Base-by-base conservation (phyloP, 2,888 invertebrate genomes). In the Diloba caeruleocephala region DNA sequence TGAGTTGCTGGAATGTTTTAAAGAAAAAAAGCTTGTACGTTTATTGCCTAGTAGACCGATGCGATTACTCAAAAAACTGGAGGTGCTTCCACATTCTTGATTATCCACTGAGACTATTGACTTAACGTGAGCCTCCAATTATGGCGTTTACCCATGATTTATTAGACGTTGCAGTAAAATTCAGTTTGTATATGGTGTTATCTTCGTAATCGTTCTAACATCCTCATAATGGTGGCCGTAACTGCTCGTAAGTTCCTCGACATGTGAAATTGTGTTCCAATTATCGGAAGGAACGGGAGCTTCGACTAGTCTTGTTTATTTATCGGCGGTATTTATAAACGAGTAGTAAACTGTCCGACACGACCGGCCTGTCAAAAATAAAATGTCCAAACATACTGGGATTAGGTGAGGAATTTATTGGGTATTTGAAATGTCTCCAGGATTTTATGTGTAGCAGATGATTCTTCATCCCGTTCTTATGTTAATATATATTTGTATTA, bases 261-360 rank as follows among this genome's bases (percentile, higher is more conserved):
- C 70, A 62, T 62, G 67, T 66, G 65, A 70, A 75, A 74, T 66
- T 52, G 43, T 74, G 71, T 63, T 76, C 75, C 74, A 76, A 74
- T 79, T 79, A 72, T 69, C 48, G 50, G 58, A 59, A 33, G 42
- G 41, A 38, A 51, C 46, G 31, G 54, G 42, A 57, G 45, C 43
- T 33, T 10, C 39, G 29, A 9, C 19, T 15, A 43, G 28, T 3
- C 23, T 36, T 46, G 49, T 58, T 63, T 53, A 59, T 67, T 57
- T 61, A 42, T 28, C 21, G 28, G 26, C 5, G 54, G 34, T 66
- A 68, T 71, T 60, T 66, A 60, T 57, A 49, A 53, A 52, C 53
- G 55, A 25, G 57, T 44, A 53, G 66, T 66, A 50, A 71, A 64
- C 43, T 39, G 53, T 5, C 19, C 28, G 45, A 29, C 59, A 54